Conservation (phyloP, 2,113 vertebrate genomes). For the Carlito syrichta region DNA sequence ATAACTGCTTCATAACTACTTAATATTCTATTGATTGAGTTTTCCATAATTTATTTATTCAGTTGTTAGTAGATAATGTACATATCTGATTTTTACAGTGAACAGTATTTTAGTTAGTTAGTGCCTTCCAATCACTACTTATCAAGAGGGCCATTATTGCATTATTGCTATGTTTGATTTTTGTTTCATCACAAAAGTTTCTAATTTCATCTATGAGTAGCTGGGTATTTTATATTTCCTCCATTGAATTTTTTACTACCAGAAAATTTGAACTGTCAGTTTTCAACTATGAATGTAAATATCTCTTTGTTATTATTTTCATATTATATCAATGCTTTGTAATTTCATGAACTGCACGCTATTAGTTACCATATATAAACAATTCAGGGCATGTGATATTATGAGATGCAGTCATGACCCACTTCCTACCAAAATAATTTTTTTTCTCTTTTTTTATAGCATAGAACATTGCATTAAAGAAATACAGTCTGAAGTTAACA, state of each 20-base stretch:
- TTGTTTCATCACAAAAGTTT: constrained; percentile 28
- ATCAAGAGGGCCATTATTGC: not conserved
- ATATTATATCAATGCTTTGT: not conserved
- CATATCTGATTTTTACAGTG: not conserved
- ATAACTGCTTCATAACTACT: not conserved
- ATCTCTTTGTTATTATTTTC: not conserved
- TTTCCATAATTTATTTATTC: constrained; percentile 5
- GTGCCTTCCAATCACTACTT: not conserved
- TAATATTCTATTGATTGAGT: not conserved
- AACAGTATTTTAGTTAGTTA: not conserved
- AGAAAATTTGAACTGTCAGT: not conserved
- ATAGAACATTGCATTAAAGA: constrained; percentile 90
- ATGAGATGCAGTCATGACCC: not conserved
- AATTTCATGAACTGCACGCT: not conserved
- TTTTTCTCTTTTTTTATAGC: constrained; percentile 78
- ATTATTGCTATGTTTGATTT: not conserved
- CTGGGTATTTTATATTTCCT: constrained; percentile 14
- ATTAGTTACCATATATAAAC: not conserved
- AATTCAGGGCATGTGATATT: not conserved
- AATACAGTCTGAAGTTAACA: constrained; percentile 87
- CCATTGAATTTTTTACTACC: not conserved
- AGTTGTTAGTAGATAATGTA: not conserved
- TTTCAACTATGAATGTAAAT: constrained; percentile 36
- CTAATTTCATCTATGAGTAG: not conserved
- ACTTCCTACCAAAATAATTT: constrained; percentile 15